A percentile compares a stretch with the other conserved stretches of the same genome.
Conservation (phyloP, 2,797 vertebrate species). For the Crenuchus spilurus region DNA sequence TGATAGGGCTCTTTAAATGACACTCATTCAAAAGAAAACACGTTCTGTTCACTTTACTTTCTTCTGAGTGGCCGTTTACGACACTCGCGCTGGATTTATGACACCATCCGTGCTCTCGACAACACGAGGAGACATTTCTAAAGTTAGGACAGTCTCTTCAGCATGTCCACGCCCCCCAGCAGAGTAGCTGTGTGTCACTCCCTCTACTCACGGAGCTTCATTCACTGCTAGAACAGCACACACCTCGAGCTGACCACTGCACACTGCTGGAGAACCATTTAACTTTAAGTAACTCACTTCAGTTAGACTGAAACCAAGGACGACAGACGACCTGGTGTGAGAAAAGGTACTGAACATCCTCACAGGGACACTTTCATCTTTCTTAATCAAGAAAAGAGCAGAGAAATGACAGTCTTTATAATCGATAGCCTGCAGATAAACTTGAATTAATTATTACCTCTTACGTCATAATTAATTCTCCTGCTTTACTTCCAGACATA, state of each 20-base stretch:
- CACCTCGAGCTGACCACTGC: background rate
- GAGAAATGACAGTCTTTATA: too few species aligned
- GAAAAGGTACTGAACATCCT: constrained; percentile 6
- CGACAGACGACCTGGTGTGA: background rate
- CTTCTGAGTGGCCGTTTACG: too few species aligned
- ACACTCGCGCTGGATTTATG: background rate
- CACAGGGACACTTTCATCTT: too few species aligned
- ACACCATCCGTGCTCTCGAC: constrained; percentile 42
- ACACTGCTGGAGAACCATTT: background rate
- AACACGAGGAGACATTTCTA: background rate
- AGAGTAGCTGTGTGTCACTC: background rate
- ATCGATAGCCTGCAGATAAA: too few species aligned
- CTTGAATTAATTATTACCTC: too few species aligned
- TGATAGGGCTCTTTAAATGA: too few species aligned
- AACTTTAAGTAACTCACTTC: background rate
- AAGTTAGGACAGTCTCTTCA: background rate
- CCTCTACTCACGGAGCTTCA: background rate
- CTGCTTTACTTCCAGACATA: too few species aligned
- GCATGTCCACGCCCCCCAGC: constrained; percentile 23
- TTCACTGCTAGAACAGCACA: background rate
- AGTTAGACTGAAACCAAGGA: background rate
- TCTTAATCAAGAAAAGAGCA: too few species aligned
- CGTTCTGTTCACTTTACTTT: background rate
- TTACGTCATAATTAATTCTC: too few species aligned
- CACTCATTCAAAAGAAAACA: too few species aligned